Evolutionary conservation across 2,888 invertebrate genomes (phyloP).

Genomic region (Hemicrepidius hirtus): DNA sequence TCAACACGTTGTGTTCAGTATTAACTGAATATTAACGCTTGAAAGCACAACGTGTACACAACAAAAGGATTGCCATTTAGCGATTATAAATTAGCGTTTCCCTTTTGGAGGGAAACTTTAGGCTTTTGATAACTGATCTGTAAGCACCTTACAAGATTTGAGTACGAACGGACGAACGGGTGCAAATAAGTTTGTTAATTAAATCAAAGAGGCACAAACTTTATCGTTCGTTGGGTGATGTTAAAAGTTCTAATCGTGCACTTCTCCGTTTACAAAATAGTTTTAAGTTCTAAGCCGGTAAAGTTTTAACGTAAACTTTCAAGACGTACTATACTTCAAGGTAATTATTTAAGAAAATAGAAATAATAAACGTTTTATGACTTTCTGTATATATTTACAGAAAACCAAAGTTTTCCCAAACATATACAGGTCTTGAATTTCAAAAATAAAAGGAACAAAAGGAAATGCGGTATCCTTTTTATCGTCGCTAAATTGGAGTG

Average conservation of each 20-base stretch:
- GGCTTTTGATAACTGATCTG: conserved; percentile 28
- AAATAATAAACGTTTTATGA: too few species aligned
- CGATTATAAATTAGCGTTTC: conserved; percentile 29
- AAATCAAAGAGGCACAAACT: conserved; percentile 6
- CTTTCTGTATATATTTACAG: too few species aligned
- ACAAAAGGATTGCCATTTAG: conserved; percentile 23
- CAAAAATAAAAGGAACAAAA: too few species aligned
- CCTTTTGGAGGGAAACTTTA: conserved; percentile 11
- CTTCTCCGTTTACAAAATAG: too few species aligned
- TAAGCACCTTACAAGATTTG: conserved; percentile 14
- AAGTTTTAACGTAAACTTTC: too few species aligned
- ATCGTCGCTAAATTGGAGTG: too few species aligned
- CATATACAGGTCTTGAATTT: too few species aligned
- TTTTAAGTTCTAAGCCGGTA: too few species aligned
- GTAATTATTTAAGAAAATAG: too few species aligned
- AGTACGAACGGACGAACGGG: not conserved
- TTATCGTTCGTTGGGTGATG: not conserved
- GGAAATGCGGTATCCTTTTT: too few species aligned
- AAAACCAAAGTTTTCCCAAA: too few species aligned
- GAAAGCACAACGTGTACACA: conserved; percentile 13
- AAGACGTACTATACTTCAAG: too few species aligned
- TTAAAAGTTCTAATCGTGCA: not conserved
- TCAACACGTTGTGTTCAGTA: conserved; percentile 11
- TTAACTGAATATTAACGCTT: conserved; percentile 25
- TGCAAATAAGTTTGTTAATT: conserved; percentile 24